Evolutionary conservation across 2,888 invertebrate genomes (phyloP).

Genomic region (Tinea pellionella): DNA sequence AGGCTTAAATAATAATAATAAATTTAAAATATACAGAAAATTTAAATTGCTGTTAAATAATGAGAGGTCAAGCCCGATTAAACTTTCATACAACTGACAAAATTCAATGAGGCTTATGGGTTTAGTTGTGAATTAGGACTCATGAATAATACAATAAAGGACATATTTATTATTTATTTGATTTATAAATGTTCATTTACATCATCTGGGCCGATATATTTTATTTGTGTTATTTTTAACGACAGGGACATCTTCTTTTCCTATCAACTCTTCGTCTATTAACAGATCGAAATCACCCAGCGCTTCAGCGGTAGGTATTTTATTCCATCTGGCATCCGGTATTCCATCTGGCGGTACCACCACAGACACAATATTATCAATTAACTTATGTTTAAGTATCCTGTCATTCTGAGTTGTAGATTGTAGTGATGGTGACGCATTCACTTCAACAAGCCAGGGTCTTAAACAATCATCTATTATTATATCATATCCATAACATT

Average conservation of each 20-base stretch:
- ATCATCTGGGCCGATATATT: not conserved
- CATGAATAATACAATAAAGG: not conserved
- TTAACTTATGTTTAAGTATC: slow-evolving; percentile 90
- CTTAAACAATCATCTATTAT: slow-evolving; percentile 93
- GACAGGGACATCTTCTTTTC: slow-evolving; percentile 56
- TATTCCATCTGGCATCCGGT: slow-evolving; percentile 89
- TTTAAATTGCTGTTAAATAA: not conserved
- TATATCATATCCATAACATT: slow-evolving; percentile 95
- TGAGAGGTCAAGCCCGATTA: not conserved
- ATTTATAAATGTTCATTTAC: not conserved
- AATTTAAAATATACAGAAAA: not conserved
- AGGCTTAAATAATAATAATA: no score
- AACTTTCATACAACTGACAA: not conserved
- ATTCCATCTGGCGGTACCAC: slow-evolving; percentile 87
- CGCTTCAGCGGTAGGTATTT: slow-evolving; percentile 77
- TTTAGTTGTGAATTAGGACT: not conserved
- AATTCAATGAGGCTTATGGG: not conserved
- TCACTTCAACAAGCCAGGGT: slow-evolving; percentile 93
- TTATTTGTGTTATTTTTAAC: not conserved
- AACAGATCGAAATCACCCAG: slow-evolving; percentile 84
- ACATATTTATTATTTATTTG: not conserved
- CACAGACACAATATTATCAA: slow-evolving; percentile 90
- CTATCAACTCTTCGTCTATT: slow-evolving; percentile 80
- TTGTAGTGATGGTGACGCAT: slow-evolving; percentile 92
- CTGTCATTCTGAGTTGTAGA: slow-evolving; percentile 93